Percentiles rank a stretch among this genome's conserved stretches.
Conservation (phyloP, 2,888 invertebrate genomes). For the Emmelina monodactyla region DNA sequence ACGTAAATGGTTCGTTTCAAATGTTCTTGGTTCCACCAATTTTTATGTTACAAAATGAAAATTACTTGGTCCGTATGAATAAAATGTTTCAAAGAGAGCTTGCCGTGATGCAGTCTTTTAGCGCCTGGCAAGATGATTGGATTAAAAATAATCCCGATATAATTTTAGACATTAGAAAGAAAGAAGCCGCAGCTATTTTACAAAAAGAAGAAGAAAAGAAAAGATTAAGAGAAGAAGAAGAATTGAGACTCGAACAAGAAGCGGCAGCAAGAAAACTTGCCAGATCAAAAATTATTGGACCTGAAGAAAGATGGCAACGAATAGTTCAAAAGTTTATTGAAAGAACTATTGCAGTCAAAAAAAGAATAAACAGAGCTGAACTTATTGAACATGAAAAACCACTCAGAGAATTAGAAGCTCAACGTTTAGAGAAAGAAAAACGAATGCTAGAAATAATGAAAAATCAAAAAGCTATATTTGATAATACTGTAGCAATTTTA, state of each 20-base stretch:
- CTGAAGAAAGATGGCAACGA: constrained; percentile 67
- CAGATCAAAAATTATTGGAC: constrained; percentile 40
- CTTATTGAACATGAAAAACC: constrained; percentile 69
- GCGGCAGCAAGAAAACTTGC: constrained; percentile 52
- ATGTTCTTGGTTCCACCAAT: constrained; percentile 67
- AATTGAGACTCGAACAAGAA: constrained; percentile 53
- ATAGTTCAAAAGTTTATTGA: constrained; percentile 72
- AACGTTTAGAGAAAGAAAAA: constrained; percentile 62
- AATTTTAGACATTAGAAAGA: constrained; percentile 40
- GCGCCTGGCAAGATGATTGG: constrained; percentile 70
- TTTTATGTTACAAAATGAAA: constrained; percentile 49
- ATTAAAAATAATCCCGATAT: constrained; percentile 42
- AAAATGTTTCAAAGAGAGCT: constrained; percentile 61
- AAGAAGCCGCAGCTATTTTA: constrained; percentile 44
- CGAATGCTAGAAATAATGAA: constrained; percentile 66
- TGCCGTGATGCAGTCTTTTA: constrained; percentile 54
- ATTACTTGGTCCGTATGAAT: constrained; percentile 45
- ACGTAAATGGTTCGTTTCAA: constrained; percentile 72
- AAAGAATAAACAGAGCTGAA: constrained; percentile 67
- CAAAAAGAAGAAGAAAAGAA: constrained; percentile 51
- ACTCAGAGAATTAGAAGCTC: constrained; percentile 64
- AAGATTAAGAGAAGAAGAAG: constrained; percentile 41
- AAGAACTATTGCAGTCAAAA: constrained; percentile 69
- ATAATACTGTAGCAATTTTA: constrained; percentile 68
- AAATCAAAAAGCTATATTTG: constrained; percentile 69